A percentile compares a stretch with the other conserved stretches of the same genome.
Evolutionary conservation across 1,140 invertebrate species (phyloP).

Genomic region (Papilio machaon): DNA sequence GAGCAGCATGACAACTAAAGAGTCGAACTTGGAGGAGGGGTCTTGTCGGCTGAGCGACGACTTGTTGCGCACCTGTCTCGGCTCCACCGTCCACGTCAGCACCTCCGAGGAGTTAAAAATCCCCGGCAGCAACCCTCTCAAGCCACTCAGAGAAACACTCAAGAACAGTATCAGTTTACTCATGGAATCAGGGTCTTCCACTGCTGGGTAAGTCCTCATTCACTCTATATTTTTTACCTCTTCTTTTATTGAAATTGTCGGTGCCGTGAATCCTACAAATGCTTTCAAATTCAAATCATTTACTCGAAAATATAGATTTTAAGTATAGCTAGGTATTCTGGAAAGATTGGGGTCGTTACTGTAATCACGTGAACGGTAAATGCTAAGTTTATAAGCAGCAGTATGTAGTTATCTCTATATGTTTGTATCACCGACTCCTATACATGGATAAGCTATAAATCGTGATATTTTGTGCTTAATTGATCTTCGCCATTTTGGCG

Average conservation of each 20-base stretch:
- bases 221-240: not conserved
- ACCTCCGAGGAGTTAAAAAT: slow-evolving; percentile 71
- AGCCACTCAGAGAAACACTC: slow-evolving; percentile 66
- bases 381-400: too few relatives aligned
- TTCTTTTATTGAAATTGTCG: not conserved
- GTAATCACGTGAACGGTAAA: too few relatives aligned
- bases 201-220: slow-evolving; percentile 55
- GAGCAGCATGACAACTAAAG: slow-evolving; percentile 47
- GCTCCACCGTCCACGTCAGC: slow-evolving; percentile 68
- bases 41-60: slow-evolving; percentile 62
- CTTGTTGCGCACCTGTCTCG: slow-evolving; percentile 62
- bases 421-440: too few relatives aligned
- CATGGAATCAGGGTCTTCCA: slow-evolving; percentile 66
- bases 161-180: slow-evolving; percentile 74
- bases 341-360: too few relatives aligned
- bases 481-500: too few relatives aligned
- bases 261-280: too few relatives aligned
- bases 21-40: slow-evolving; percentile 47
- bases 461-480: too few relatives aligned
- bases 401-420: too few relatives aligned
- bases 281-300: too few relatives aligned
- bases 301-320: too few relatives aligned
- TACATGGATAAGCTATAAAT: too few relatives aligned
- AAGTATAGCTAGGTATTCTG: too few relatives aligned
- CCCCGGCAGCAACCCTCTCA: slow-evolving; percentile 61